Evolutionary conservation across 2,113 vertebrate genomes (phyloP), one percentile per base, ranked within the genome.

Genomic region (Lucifuga dentata): DNA sequence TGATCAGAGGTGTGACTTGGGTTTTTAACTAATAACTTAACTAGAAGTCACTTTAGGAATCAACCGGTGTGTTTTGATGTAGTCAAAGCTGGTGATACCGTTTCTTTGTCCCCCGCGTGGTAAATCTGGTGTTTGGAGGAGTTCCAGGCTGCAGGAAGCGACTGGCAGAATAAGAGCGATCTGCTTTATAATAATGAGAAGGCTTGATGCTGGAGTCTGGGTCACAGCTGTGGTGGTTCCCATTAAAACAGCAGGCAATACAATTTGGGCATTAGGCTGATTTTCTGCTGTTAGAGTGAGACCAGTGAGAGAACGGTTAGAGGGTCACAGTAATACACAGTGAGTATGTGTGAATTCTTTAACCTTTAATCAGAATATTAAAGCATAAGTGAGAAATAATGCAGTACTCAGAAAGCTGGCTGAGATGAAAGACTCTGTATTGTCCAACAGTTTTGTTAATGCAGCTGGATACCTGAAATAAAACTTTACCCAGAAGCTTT

Each of bases 121-220:
- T 7, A 17, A 19, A 35, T 35, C 8, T 23, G 43, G 11, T 15
- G 43, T 46, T 39, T 44, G 52, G 8, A 21, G 60, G 68, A 76
- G 23, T 73, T 70, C 60, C 71, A 65, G 41, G 43, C 45, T 56
- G 41, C 16, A 2, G 66, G 68, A 55, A 55, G 21, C 13, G n/a
- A 5, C 21, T 64, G 58, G 39, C 59, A 62, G 74, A 53, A 58
- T 56, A 43, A 68, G 48, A 26, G 23, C 57, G 21, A 65, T 7
- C 45, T 67, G 65, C 59, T 76, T 82, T 73, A 79, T 64, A 45
- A 61, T 40, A 60, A 48, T 11, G 65, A 57, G 67, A 80, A 64
- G 68, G 63, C 59, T 68, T 57, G 17, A 56, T 11, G 6, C 11
- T 15, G 55, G 51, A 38, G 38, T 41, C 40, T 44, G 35, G 55